Base-by-base conservation (phyloP, 2,888 invertebrate species). In the Abrostola triplasia region DNA sequence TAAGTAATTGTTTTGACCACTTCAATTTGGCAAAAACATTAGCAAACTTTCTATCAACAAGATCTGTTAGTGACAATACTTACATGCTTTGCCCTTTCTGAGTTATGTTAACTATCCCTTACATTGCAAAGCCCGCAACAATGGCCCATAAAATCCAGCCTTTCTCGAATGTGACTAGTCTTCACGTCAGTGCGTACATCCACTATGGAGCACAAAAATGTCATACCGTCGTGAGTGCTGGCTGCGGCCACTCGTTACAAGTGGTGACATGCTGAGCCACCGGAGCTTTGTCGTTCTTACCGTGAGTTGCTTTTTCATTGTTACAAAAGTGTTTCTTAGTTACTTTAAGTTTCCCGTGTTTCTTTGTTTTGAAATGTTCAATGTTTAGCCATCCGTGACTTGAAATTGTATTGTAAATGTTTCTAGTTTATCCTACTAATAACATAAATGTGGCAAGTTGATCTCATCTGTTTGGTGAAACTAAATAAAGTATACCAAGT, bases 261-360 rank as follows among this genome's bases (percentile, higher is more conserved):
- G 80, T 79, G 76, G 76, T 74, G 80, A 68, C 77, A 79, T 79
- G 79, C 56, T 65, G 70, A 53, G 61, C 48, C 64, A 54, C 67
- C 48, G 60, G 58, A 51, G 59, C 62, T 24, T 77, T 64, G 66
- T 73, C 70, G 62, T 79, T 55, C 59, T 81, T 56, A 70, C 64
- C 50, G 72, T 83, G 64, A 75, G 79, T 80, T 58, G 36, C 38
- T 58, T 73, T 77, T 60, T 58, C 51, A 77, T 73, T 72, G 73
- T 73, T 63, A 50, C 0, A 49, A 41, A 64, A 67, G 65, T 67
- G 79, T 79, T 66, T 54, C 55, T 56, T 54, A 41, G 2, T 12
- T 47, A 48, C 41, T 42, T 62, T 53, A 44, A n/a, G 55, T 54
- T 52, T 61, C 9, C 37, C 58, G 54, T 62, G 13, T 49, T 58